These are phyloP conservation scores for Globia sparganii DNA, from an alignment of 2,888 invertebrate species.

Conservation along the genomic window DNA sequence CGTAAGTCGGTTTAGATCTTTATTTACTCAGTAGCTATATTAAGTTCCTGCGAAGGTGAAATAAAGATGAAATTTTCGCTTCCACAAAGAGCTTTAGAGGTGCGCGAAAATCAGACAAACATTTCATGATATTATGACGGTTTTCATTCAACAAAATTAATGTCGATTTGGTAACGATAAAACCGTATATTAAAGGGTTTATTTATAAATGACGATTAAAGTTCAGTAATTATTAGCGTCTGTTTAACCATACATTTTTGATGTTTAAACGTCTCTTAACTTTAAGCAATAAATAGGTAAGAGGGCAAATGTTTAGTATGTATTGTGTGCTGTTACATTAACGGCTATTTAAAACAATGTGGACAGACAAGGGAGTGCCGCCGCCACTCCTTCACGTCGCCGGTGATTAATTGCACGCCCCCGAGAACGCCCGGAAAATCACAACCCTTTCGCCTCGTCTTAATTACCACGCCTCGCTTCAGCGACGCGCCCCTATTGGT, in stretches of 20 bases:
- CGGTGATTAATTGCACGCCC: constrained; percentile 86
- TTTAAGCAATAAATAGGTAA: background rate
- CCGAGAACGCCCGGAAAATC: constrained; percentile 86
- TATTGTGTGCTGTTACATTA: constrained; percentile 45
- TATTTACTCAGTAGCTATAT: constrained; percentile 69
- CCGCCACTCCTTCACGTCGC: constrained; percentile 75
- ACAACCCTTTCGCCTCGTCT: constrained; percentile 88
- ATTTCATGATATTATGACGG: constrained; percentile 9
- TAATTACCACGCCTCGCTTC: constrained; percentile 90
- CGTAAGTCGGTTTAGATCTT: constrained; percentile 72
- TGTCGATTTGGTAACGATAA: constrained; percentile 5
- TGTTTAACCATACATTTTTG: background rate
- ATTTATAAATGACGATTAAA: background rate
- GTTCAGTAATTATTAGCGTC: background rate
- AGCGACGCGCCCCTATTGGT: constrained; percentile 84
- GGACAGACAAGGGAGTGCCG: constrained; percentile 74
- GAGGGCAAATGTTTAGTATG: constrained; percentile 34
- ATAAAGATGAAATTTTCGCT: constrained; percentile 55
- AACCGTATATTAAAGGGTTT: background rate
- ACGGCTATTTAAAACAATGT: constrained; percentile 67
- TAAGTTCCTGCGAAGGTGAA: constrained; percentile 57
- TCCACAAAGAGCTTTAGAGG: constrained; percentile 26
- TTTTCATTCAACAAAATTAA: background rate
- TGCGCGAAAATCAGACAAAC: constrained; percentile 11
- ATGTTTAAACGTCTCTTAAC: background rate